Evolutionary conservation across 2,113 vertebrate genomes (phyloP).

Genomic region (Lichenostomus cassidix): DNA sequence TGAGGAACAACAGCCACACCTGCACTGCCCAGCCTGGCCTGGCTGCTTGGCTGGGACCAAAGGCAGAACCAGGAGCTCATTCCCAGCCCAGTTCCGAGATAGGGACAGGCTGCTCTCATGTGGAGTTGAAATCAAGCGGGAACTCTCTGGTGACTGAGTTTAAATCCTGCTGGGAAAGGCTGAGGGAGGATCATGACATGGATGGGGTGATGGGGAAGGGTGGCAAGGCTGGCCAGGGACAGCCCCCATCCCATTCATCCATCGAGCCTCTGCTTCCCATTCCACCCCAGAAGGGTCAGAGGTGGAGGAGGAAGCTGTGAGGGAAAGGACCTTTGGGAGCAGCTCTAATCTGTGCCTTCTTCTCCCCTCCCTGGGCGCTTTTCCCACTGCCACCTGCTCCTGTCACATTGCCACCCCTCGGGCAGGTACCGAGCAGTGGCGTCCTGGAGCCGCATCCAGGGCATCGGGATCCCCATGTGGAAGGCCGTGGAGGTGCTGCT

Average conservation of each 20-base stretch:
- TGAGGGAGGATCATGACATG: background rate
- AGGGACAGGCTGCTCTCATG: background rate
- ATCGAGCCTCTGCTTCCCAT: background rate
- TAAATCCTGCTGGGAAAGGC: background rate
- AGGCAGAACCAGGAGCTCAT: background rate
- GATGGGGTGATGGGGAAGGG: background rate
- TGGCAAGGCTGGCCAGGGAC: background rate
- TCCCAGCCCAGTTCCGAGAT: background rate
- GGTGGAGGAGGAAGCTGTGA: background rate
- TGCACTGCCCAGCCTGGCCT: background rate
- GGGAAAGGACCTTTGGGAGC: background rate
- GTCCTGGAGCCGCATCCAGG: slow-evolving; percentile 90
- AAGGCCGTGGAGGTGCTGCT: slow-evolving; percentile 84
- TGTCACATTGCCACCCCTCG: rapidly evolving
- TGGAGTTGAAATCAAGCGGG: background rate
- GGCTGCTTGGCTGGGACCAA: rapidly evolving
- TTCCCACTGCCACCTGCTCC: background rate
- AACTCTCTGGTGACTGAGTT: background rate
- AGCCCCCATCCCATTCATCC: background rate
- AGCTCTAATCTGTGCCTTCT: background rate
- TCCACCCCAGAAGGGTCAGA: background rate
- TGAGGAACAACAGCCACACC: slow-evolving; percentile 11
- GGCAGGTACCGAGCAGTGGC: slow-evolving; percentile 88
- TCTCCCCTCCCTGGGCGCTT: background rate
- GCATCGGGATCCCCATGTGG: slow-evolving; percentile 90